Conservation (phyloP, 2,797 vertebrate genomes). For the Lateolabrax maculatus region DNA sequence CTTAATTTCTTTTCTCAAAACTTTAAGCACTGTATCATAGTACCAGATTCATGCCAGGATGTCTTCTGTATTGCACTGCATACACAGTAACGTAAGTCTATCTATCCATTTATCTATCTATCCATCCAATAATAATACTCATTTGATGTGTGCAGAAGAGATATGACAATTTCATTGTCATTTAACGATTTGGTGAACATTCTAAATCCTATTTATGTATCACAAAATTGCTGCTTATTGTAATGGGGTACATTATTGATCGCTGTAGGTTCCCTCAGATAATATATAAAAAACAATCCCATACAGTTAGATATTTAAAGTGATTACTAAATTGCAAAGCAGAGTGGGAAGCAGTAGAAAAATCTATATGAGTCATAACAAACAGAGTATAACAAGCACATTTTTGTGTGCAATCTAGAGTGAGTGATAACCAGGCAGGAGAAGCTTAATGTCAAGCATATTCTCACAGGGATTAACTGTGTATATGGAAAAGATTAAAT, state of each 20-base stretch:
- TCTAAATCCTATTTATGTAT: not conserved
- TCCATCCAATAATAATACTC: not conserved
- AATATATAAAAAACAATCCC: not conserved
- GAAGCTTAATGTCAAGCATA: not conserved
- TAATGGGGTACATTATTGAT: constrained; percentile 1
- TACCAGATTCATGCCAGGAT: not conserved
- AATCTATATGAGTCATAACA: constrained; percentile 23
- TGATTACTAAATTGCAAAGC: not conserved
- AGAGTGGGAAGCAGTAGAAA: not conserved
- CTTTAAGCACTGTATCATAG: constrained; percentile 15
- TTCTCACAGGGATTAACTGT: not conserved
- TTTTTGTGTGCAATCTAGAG: constrained; percentile 1
- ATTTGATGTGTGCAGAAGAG: not conserved
- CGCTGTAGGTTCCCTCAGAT: not conserved
- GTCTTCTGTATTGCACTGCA: not conserved
- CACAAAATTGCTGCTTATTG: not conserved
- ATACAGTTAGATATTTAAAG: not conserved
- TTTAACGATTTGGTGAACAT: not conserved
- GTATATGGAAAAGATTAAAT: not conserved
- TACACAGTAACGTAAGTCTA: not conserved
- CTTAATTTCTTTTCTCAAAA: constrained; percentile 23
- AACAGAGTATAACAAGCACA: not conserved
- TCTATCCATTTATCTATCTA: too few relatives aligned
- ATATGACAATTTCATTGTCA: not conserved
- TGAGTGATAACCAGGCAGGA: not conserved